phyloP scores from a whole-genome alignment of 2,888 invertebrate species.

The Ischnus inquisitorius region DNA sequence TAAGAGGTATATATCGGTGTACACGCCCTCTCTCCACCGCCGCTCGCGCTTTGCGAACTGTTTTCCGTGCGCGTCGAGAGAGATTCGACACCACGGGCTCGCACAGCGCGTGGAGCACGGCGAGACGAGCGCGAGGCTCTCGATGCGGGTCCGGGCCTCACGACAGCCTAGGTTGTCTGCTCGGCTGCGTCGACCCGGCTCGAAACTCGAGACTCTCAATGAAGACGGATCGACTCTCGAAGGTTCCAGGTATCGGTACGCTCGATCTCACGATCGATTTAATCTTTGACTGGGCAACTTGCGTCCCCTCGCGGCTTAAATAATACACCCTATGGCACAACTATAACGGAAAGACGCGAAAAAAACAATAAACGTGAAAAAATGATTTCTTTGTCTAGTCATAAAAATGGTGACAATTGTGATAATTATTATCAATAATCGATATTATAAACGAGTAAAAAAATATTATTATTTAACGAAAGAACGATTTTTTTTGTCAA shows the following conservation, averaged over 20 bases:
- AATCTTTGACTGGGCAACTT: slow-evolving; percentile 55
- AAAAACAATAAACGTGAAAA: too few species aligned
- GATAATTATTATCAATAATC: too few species aligned
- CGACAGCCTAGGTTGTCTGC: slow-evolving; percentile 42
- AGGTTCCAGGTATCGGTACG: slow-evolving; percentile 50
- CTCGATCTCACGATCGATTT: slow-evolving; percentile 66
- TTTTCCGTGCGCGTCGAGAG: slow-evolving; percentile 46
- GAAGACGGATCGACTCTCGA: slow-evolving; percentile 66
- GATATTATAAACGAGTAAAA: too few species aligned
- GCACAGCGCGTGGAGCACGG: not conserved
- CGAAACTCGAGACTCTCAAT: slow-evolving; percentile 72
- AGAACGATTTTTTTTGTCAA: too few species aligned
- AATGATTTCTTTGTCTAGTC: too few species aligned
- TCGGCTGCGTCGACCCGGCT: slow-evolving; percentile 44
- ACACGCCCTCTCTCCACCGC: slow-evolving; percentile 65
- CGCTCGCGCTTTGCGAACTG: slow-evolving; percentile 61
- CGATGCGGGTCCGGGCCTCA: slow-evolving; percentile 60
- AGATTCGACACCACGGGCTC: slow-evolving; percentile 63
- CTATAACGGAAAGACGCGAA: not conserved
- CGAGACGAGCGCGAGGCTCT: slow-evolving; percentile 34
- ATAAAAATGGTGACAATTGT: too few species aligned
- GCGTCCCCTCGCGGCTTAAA: slow-evolving; percentile 5
- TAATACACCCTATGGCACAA: slow-evolving; percentile 1
- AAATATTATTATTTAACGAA: too few species aligned
- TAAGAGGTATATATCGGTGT: slow-evolving; percentile 66